Base-by-base conservation (phyloP, 2,888 invertebrate species). In the Caenorhabditis japonica region DNA sequence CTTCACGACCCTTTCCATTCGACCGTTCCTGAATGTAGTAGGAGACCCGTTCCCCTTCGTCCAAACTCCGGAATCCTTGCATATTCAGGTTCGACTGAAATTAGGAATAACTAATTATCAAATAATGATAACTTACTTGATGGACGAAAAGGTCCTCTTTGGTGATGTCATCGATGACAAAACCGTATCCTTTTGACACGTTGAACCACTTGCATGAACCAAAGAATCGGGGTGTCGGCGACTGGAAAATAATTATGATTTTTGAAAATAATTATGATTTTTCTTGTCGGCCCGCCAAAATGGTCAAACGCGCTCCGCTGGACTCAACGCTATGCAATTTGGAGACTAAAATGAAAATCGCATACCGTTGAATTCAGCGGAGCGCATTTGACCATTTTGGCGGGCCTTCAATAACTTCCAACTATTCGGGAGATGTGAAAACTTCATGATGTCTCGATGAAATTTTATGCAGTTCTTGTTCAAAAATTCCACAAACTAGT, bases 121-220 rank as follows among this genome's bases (percentile, higher is more conserved):
- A 7, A 1, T 4, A 23, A 36, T n/a, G 33, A 39, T 1, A 43
- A 23, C 12, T 15, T 36, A 76, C 76, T 56, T 77, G 79, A 64
- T 79, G 79, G 33, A 79, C 77, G 46, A 79, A 79, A 8, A 77
- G 62, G 21, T 79, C 79, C 34, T 77, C 72, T n/a, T 52, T 39
- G 13, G 72, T 75, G 59, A 62, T 68, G 58, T 79, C 79, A 23
- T 77, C 75, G 46, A 77, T 70, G 30, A 79, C 61, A 36, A 79
- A 79, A 33, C 79, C 79, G 46, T 66, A 79, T 41, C 79, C 79
- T 55, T 79, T 75, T 8, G 73, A 55, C 19, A 79, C 79, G 43
- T 79, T 76, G 66, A 77, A 79, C 79, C 79, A 79, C 52, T 79
- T 79, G 51, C 76, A 76, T 33, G 52, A 51, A 13, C 79, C 79